These are phyloP conservation scores for Myotis yumanensis DNA, from an alignment of 2,113 vertebrate species.

Conservation along the genomic window DNA sequence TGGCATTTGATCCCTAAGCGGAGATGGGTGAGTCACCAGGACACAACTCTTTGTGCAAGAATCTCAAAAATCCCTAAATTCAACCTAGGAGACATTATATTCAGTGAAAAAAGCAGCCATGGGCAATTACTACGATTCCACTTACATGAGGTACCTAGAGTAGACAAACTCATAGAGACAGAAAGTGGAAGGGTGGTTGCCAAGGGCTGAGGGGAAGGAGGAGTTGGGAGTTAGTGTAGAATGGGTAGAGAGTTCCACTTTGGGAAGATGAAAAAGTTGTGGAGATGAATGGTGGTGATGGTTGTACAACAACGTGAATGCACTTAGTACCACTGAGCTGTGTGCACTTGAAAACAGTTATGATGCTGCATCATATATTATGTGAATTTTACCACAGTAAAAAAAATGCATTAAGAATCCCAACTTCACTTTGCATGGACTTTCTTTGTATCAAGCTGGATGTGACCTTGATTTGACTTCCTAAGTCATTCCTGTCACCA, in stretches of 20 bases:
- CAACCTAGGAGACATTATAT: background rate
- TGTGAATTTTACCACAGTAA: background rate
- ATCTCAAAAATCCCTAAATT: background rate
- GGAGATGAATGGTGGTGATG: background rate
- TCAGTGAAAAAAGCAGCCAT: background rate
- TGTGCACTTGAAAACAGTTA: background rate
- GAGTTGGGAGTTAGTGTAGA: background rate
- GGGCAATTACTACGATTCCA: background rate
- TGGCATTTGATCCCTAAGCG: background rate
- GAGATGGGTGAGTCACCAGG: background rate
- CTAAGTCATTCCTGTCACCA: background rate
- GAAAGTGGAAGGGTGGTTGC: background rate
- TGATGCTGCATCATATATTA: background rate
- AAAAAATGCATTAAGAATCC: background rate
- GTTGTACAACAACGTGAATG: rapidly evolving
- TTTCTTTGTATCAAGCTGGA: background rate
- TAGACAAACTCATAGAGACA: background rate
- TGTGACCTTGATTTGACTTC: background rate
- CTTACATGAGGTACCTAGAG: rapidly evolving
- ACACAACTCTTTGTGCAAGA: background rate
- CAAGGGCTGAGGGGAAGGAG: no score
- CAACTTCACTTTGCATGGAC: background rate
- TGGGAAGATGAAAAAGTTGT: background rate
- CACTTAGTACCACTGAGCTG: background rate
- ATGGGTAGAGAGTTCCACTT: background rate